These are phyloP conservation scores for Asbolus verrucosus DNA, from an alignment of 1,140 invertebrate species.

Conservation along the genomic window DNA sequence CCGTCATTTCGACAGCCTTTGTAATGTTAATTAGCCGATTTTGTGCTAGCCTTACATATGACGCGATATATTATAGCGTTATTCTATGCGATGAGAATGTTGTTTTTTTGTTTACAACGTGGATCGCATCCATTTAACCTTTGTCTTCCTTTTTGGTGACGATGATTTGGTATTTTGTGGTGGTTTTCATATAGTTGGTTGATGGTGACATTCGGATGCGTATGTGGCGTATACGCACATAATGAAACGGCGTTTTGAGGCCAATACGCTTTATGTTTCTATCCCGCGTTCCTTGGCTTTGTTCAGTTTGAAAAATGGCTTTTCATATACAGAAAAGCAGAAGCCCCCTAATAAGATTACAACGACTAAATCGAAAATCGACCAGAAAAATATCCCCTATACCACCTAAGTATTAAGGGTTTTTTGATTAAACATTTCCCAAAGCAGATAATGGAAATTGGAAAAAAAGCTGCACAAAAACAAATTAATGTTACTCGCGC, in stretches of 20 bases:
- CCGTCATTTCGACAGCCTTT: background rate
- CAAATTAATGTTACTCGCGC: conserved; percentile 20
- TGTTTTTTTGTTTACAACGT: background rate
- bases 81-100: too few species aligned
- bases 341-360: conserved; percentile 36
- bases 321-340: conserved; percentile 39
- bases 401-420: background rate
- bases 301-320: conserved; percentile 32
- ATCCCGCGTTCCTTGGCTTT: conserved; percentile 35
- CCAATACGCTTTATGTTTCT: conserved; percentile 37
- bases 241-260: conserved; percentile 27
- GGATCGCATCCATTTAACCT: background rate
- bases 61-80: too few species aligned
- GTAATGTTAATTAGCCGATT: background rate
- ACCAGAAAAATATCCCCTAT: conserved; percentile 16
- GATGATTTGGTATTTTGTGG: conserved; percentile 21
- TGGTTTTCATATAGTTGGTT: conserved; percentile 11
- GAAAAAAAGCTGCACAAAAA: background rate
- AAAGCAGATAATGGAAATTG: background rate
- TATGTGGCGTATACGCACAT: conserved; percentile 29
- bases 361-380: conserved; percentile 35
- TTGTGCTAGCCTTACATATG: background rate
- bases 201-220: conserved; percentile 35
- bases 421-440: conserved; percentile 28
- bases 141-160: background rate